Evolutionary conservation across 2,113 vertebrate species (phyloP), one percentile per base, ranked within the genome.

Genomic region (Ptilonorhynchus violaceus): DNA sequence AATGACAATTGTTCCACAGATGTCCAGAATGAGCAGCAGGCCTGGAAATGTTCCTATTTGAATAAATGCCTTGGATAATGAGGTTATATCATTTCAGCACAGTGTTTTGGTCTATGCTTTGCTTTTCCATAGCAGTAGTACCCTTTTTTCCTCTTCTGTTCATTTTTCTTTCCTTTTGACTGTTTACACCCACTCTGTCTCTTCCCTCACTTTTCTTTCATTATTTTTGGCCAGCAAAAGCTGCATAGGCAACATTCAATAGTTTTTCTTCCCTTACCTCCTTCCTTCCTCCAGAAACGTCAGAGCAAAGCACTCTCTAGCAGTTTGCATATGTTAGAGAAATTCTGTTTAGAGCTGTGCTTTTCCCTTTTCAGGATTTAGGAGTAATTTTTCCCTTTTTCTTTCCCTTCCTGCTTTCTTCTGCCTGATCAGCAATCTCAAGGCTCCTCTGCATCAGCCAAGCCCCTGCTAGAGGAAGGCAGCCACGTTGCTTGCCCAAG

Each of bases 201-300:
- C 92, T 77, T 76, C 58, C 11, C 31, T 95, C 44, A 11, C 50
- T 78, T 81, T 60, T 70, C 37, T 89, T 50, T 67, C 39, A 3
- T 19, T 44, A 37, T 59, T 94, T 91, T 85, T 76, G 58, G 22
- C 19, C 75, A 52, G 23, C 1, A 0, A 19, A 72, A 70, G n/a
- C 68, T 35, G 60, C 9, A 2, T 59, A 14, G 11, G 8, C 12
- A 23, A 33, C 0, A 0, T 64, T 79, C 24, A 13, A 2, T 52
- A 17, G 35, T 44, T 91, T 49, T 74, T 47, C 42, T 60, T 70
- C 35, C 28, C 24, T 81, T 37, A 15, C n/a, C 37, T 66, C 46
- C 12, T 49, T 39, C 46, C 20, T 81, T 74, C 63, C 60, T 74
- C 31, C 60, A 55, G 39, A 41, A 63, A 18, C 22, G 58, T 41